Conservation (phyloP, 2,888 invertebrate genomes). For the Deroplatys truncata region DNA sequence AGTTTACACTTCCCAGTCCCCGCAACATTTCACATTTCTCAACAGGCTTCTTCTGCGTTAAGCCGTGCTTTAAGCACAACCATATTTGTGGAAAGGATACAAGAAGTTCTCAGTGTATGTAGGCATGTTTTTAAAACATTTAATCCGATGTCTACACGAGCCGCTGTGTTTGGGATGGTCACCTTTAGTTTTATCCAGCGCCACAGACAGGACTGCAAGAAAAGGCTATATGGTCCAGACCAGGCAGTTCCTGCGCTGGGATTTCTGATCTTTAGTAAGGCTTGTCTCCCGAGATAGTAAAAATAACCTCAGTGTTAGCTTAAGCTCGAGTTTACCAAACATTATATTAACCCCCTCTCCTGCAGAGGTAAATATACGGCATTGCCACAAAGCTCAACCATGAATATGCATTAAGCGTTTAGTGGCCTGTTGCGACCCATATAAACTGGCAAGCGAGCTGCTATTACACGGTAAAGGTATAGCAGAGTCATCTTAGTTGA, state of each 20-base stretch:
- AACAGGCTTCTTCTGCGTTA: too few species aligned
- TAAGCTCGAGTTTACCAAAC: not conserved
- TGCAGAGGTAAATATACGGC: not conserved
- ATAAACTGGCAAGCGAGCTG: not conserved
- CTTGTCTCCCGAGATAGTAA: not conserved
- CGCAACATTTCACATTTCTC: too few species aligned
- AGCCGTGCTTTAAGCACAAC: too few species aligned
- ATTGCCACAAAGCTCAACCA: not conserved
- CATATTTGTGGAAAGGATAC: too few species aligned
- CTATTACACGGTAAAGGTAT: not conserved
- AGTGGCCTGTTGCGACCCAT: not conserved
- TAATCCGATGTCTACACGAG: not conserved
- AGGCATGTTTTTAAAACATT: too few species aligned
- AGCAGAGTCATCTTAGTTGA: not conserved
- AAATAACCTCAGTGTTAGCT: not conserved
- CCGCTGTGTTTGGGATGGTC: not conserved
- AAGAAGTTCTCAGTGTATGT: too few species aligned
- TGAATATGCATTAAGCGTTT: not conserved
- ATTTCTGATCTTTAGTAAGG: not conserved
- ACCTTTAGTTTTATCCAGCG: not conserved
- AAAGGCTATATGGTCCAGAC: too few species aligned
- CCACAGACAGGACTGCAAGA: not conserved
- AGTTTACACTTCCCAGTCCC: too few species aligned
- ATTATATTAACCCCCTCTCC: not conserved
- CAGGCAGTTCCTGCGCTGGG: too few species aligned